These are phyloP conservation scores for Maniola jurtina DNA, from an alignment of 1,140 invertebrate species.

Conservation along the genomic window DNA sequence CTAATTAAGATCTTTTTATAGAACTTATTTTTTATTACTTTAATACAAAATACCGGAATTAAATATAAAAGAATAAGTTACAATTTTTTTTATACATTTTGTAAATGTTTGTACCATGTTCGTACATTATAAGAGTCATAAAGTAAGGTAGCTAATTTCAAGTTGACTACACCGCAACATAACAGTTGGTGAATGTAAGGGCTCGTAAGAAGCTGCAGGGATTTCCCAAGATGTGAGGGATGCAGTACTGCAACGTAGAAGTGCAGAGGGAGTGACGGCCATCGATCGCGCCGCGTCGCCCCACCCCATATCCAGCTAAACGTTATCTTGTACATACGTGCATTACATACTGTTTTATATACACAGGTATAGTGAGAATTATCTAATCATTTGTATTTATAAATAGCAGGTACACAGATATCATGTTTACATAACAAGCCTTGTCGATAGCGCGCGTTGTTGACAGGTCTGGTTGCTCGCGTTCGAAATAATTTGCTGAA, in stretches of 20 bases:
- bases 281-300: constrained; percentile 57
- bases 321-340: constrained; percentile 49
- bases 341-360: constrained; percentile 29
- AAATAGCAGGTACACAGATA: constrained; percentile 12
- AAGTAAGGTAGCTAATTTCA: no score
- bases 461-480: not conserved
- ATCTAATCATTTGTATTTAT: constrained; percentile 17
- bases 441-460: constrained; percentile 6
- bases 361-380: not conserved
- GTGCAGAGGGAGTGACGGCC: constrained; percentile 60
- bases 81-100: no score
- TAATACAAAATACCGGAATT: no score
- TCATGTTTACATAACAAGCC: constrained; percentile 14
- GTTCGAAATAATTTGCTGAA: constrained; percentile 6
- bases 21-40: no score
- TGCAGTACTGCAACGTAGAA: constrained; percentile 64
- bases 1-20: no score
- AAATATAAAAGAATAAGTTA: no score
- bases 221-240: constrained; percentile 48
- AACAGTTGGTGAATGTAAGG: no score
- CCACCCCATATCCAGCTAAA: constrained; percentile 41
- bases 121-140: no score
- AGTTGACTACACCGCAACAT: no score
- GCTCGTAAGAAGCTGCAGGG: constrained; percentile 16
- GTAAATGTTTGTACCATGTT: no score